Evolutionary conservation across 2,113 vertebrate species (phyloP).

Genomic region (Nycticebus coucang): DNA sequence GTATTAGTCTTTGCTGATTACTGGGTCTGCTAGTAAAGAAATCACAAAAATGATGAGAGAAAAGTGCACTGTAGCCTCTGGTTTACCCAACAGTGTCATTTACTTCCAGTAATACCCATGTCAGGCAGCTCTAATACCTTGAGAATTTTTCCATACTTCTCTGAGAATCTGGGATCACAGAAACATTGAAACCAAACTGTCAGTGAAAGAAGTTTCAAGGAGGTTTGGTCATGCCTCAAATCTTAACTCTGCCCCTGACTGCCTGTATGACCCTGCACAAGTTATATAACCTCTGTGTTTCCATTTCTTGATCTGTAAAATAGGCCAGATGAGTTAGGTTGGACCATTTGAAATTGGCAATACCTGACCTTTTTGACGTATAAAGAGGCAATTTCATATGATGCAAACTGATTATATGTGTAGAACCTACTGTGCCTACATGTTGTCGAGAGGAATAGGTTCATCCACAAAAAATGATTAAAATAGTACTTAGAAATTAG

Average conservation of each 20-base stretch:
- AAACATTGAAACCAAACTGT: neutral
- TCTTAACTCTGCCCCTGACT: neutral
- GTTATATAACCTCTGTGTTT: neutral
- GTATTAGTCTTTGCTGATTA: neutral
- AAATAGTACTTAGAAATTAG: neutral
- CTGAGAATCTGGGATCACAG: neutral
- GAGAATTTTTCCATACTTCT: neutral
- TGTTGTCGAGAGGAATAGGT: neutral
- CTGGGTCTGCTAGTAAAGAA: neutral
- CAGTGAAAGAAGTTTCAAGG: neutral
- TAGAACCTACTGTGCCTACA: neutral
- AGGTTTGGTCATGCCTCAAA: neutral
- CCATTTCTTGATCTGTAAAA: neutral
- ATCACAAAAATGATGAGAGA: neutral
- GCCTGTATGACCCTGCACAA: neutral
- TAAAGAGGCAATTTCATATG: neutral
- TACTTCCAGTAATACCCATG: neutral
- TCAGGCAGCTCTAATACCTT: neutral
- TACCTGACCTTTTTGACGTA: neutral
- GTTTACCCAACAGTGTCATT: neutral
- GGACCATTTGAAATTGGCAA: neutral
- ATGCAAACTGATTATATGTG: neutral
- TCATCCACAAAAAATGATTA: neutral
- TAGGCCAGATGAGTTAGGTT: neutral
- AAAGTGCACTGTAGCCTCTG: neutral